These are phyloP conservation scores for Dicaeum eximium DNA, from an alignment of 2,113 vertebrate genomes.

Conservation along the genomic window DNA sequence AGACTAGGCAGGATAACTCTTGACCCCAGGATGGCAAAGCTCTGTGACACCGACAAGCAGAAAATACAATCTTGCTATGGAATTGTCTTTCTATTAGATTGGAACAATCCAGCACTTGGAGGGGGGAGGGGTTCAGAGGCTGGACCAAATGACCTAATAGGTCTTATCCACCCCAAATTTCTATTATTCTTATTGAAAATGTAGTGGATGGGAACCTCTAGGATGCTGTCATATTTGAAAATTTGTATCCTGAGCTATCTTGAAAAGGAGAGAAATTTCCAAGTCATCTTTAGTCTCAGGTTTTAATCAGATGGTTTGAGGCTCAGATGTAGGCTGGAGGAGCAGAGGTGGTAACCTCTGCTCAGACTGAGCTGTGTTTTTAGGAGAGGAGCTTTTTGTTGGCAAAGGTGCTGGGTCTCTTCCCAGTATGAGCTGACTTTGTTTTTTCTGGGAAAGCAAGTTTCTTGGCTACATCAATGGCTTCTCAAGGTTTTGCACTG, in stretches of 20 bases:
- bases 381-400: neutral
- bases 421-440: neutral
- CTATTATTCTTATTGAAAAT: conserved; percentile 3
- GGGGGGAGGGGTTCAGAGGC: neutral
- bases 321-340: neutral
- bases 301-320: neutral
- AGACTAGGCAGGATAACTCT: conserved; percentile 79
- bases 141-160: conserved; percentile 11
- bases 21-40: conserved; percentile 78
- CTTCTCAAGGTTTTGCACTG: neutral
- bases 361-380: neutral
- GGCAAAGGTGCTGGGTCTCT: neutral
- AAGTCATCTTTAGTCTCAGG: neutral
- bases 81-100: conserved; percentile 64
- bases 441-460: neutral
- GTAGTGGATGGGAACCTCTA: neutral
- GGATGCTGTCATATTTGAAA: neutral
- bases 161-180: conserved; percentile 24
- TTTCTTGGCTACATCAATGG: neutral
- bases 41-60: conserved; percentile 72
- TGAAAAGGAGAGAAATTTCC: neutral
- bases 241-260: neutral
- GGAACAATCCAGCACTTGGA: conserved; percentile 13
- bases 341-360: neutral
- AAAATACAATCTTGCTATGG: conserved; percentile 70